Base-by-base conservation (phyloP, 2,797 vertebrate genomes). In the Sebastes iracundus region DNA sequence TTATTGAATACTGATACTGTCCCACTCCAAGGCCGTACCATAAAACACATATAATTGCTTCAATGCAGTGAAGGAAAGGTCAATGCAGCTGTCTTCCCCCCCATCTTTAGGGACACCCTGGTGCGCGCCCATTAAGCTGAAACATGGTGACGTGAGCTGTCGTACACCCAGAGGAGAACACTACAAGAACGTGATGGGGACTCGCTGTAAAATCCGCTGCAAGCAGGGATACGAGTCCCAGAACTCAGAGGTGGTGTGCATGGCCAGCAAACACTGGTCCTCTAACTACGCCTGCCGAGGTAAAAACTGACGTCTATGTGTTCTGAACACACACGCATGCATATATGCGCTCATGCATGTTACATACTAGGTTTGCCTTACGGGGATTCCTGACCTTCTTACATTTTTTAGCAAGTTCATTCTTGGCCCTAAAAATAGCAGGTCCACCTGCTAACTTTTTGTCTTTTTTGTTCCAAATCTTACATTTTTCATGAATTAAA, bases 61-160 rank as follows among this genome's bases (percentile, higher is more conserved):
- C 5, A 25, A 69, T 56, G 38, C 72, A 4, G 12, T 11, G n/a
- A 56, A 76, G 68, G 14, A 81, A 81, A 86, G 53, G 72, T 87
- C 87, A 90, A 35, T 7, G 18, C 22, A 2, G 5, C 42, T 25
- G 13, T 84, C 5, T 83, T 61, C 52, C 9, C 49, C 35, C 73
- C 20, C 9, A 88, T 76, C 90, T 90, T 75, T 81, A 99, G 98
- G 97, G 83, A 95, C 96, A 7, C 97, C 98, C 0, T 99, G 98
- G 98, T 99, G 98, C 18, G 98, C 98, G 1, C 97, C 98, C 63
- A 96, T 99, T 87, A 99, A 99, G 93, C 95, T 99, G 86, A 99
- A 99, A 85, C 96, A 99, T 0, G 98, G 98, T 0, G 96, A 98
- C 75, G 96, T 96, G 53, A 97, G 96, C 92, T 99, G 98, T 84